phyloP scores from a whole-genome alignment of 1,140 invertebrate species.

The Drosophila erecta region DNA sequence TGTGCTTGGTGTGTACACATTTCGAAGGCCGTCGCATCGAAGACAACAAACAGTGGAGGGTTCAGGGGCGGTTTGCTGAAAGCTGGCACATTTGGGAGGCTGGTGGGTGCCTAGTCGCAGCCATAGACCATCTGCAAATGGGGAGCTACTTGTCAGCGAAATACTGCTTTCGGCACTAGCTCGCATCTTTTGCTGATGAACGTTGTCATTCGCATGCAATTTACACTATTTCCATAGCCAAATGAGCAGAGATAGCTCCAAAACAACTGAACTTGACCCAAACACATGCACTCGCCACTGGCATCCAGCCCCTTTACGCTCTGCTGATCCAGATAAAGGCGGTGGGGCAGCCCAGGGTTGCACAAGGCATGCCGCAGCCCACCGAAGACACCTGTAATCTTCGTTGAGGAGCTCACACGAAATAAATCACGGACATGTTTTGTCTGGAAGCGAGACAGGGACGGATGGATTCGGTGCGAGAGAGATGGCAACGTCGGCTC shows the following conservation, averaged over 20 bases:
- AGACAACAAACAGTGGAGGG: not conserved
- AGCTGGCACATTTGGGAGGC: not conserved
- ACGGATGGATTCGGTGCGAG: not conserved
- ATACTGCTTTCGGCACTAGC: too few species aligned
- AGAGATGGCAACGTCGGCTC: conserved; percentile 28
- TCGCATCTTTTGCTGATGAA: too few species aligned
- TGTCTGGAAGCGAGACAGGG: conserved; percentile 12
- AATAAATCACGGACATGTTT: conserved; percentile 56
- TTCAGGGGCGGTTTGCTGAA: not conserved
- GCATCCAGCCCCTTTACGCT: conserved; percentile 37
- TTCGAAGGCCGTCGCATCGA: conserved; percentile 29
- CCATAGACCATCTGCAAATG: too few species aligned
- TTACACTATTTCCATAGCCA: not conserved
- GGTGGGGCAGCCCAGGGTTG: conserved; percentile 36
- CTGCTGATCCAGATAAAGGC: conserved; percentile 63
- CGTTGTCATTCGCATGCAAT: too few species aligned
- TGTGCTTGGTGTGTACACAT: conserved; percentile 40
- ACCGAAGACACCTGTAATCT: conserved; percentile 43
- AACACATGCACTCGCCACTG: conserved; percentile 23
- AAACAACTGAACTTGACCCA: conserved; percentile 66
- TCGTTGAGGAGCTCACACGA: conserved; percentile 46
- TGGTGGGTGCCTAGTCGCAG: too few species aligned
- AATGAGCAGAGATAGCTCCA: conserved; percentile 3
- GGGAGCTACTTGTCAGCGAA: too few species aligned
- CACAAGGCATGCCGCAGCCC: conserved; percentile 26